These are phyloP conservation scores for Drosophila bunnanda DNA, from an alignment of 2,888 invertebrate genomes.

Conservation along the genomic window DNA sequence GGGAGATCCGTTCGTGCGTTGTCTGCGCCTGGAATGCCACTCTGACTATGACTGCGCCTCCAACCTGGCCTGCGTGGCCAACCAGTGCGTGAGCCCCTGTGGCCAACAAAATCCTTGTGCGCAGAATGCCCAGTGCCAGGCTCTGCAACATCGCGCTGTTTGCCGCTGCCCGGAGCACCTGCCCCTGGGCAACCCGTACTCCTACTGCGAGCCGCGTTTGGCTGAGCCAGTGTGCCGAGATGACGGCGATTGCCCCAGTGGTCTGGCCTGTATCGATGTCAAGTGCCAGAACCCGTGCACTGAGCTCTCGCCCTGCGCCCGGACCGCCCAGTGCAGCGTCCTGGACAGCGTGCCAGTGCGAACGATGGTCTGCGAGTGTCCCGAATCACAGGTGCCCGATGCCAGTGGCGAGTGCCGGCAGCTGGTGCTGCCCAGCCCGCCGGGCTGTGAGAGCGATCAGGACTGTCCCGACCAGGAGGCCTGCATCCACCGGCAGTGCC, in stretches of 20 bases:
- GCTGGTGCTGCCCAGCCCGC: constrained; percentile 88
- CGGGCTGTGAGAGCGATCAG: constrained; percentile 91
- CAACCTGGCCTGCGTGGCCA: constrained; percentile 89
- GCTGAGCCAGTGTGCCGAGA: constrained; percentile 89
- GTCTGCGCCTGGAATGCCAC: constrained; percentile 92
- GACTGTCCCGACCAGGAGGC: constrained; percentile 92
- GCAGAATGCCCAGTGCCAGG: constrained; percentile 92
- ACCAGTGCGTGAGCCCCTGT: constrained; percentile 93
- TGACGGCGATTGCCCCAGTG: constrained; percentile 92
- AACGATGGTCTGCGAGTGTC: constrained; percentile 95
- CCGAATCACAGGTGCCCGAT: constrained; percentile 93
- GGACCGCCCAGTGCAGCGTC: constrained; percentile 91
- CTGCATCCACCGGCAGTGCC: constrained; percentile 93
- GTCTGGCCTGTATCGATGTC: constrained; percentile 91
- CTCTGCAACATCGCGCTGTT: constrained; percentile 91
- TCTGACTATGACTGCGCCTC: constrained; percentile 91
- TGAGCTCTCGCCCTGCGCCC: constrained; percentile 90
- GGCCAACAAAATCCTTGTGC: constrained; percentile 90
- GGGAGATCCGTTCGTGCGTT: constrained; percentile 92
- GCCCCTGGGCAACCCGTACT: constrained; percentile 92
- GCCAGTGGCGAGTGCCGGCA: constrained; percentile 91
- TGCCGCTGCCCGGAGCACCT: constrained; percentile 93
- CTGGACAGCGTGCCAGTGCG: constrained; percentile 93
- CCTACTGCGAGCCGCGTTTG: constrained; percentile 88
- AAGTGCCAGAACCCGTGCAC: constrained; percentile 92